Base-by-base conservation (phyloP, 2,797 vertebrate genomes). In the Hemibagrus guttatus region DNA sequence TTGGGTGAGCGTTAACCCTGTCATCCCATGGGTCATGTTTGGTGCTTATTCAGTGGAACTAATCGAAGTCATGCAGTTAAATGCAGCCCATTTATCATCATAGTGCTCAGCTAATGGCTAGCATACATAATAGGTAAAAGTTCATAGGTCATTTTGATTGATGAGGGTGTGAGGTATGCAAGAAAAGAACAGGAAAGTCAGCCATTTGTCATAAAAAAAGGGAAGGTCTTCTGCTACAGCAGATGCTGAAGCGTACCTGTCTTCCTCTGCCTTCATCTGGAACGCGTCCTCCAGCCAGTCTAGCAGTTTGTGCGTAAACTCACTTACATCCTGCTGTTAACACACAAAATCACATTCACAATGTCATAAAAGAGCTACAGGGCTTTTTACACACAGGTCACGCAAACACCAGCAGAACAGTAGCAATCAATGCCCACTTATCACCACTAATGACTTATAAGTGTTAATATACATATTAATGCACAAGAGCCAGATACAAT, bases 221-320 rank as follows among this genome's bases (percentile, higher is more conserved):
- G 19, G 26, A 81, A 64, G 39, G 76, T 21, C 49, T 31, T 54
- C 28, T 28, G 39, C 54, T 12, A 1, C 52, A 54, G 49, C 74
- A 31, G 49, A 19, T 56, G 35, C 49, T 56, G 21, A 61, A 28
- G 58, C 88, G 96, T 95, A 99, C 98, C 97, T 96, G 92, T 98
- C 97, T 87, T 99, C 98, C 92, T 99, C 98, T 76, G 98, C 97
- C 95, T 98, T 99, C 94, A 99, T 98, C 95, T 99, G 98, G 92
- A 99, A 99, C 90, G 98, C 98, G 72, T 99, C 98, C 94, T 99
- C 98, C 93, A 99, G 94, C 98, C 98, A 99, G 92, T 99, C 98
- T 92, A 99, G 91, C 87, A 99, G 96, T 91, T 99, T 99, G 93
- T 99, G 98, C 87, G 98, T 99, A 93, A 99, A 99, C 94, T 99